These are phyloP conservation scores for Aphidius ervi DNA, from an alignment of 1,140 invertebrate species.

Conservation along the genomic window DNA sequence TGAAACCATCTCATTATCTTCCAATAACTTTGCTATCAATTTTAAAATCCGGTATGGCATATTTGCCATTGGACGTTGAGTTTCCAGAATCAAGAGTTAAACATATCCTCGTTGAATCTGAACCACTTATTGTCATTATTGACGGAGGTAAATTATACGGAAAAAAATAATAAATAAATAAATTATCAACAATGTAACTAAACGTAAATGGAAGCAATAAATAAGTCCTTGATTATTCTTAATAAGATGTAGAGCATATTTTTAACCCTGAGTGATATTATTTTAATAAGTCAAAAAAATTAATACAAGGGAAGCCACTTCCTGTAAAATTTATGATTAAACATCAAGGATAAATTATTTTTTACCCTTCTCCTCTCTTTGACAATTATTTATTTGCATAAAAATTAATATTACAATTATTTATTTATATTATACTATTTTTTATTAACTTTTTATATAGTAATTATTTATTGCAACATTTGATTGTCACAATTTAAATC, in stretches of 20 bases:
- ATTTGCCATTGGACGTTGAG: slow-evolving; percentile 73
- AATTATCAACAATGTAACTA: neutral
- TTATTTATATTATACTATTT: slow-evolving; percentile 15
- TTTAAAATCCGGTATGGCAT: slow-evolving; percentile 77
- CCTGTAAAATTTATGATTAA: neutral
- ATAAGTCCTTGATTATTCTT: slow-evolving; percentile 13
- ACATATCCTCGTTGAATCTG: slow-evolving; percentile 72
- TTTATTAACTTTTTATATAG: neutral
- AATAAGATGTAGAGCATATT: neutral
- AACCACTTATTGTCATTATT: slow-evolving; percentile 66
- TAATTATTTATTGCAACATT: neutral
- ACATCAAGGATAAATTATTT: slow-evolving; percentile 2
- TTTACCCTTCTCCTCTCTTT: slow-evolving; percentile 12
- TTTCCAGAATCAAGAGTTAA: slow-evolving; percentile 70
- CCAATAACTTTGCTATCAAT: slow-evolving; percentile 67
- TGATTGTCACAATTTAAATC: slow-evolving; percentile 10
- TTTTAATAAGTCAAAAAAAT: slow-evolving; percentile 28
- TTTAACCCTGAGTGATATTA: slow-evolving; percentile 2
- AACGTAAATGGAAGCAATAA: slow-evolving; percentile 28
- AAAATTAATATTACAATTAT: neutral
- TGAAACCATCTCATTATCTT: slow-evolving; percentile 69
- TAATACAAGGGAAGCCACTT: neutral
- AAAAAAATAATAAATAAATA: neutral
- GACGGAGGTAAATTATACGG: slow-evolving; percentile 47
- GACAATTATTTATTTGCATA: slow-evolving; percentile 24